Percentiles rank a stretch among this genome's conserved stretches.
Evolutionary conservation across 2,888 invertebrate genomes (phyloP).

Genomic region (Notodonta dromedarius): DNA sequence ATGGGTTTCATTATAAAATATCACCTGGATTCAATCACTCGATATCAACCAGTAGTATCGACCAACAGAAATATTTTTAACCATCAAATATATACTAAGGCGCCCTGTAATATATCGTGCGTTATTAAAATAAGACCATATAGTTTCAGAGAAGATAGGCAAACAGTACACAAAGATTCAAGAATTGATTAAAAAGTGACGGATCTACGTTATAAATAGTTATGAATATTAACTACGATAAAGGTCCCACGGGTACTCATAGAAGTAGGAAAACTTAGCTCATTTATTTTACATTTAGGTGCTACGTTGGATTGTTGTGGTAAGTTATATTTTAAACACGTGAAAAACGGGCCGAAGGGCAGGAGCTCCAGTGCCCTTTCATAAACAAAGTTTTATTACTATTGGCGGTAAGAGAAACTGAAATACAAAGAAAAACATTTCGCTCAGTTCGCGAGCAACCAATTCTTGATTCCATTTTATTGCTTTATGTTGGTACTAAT

Average conservation of each 20-base stretch:
- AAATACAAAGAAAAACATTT: slow-evolving; percentile 18
- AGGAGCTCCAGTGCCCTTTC: slow-evolving; percentile 13
- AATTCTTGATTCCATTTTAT: slow-evolving; percentile 47
- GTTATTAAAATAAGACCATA: slow-evolving; percentile 1
- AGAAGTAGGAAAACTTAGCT: slow-evolving; percentile 55
- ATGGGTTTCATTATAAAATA: slow-evolving; percentile 4
- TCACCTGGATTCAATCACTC: slow-evolving; percentile 17
- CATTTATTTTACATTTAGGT: slow-evolving; percentile 47
- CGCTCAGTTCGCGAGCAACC: slow-evolving; percentile 10
- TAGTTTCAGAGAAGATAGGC: slow-evolving; percentile 23
- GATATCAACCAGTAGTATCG: too few species aligned
- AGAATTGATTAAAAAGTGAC: slow-evolving; percentile 38
- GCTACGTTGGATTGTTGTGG: slow-evolving; percentile 26
- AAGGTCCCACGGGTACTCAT: slow-evolving; percentile 77
- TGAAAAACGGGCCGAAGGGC: background rate
- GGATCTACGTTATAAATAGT: slow-evolving; percentile 53
- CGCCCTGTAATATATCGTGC: too few species aligned
- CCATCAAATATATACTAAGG: too few species aligned
- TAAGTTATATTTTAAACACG: background rate
- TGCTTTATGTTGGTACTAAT: slow-evolving; percentile 50
- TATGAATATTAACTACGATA: slow-evolving; percentile 55
- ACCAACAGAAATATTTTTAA: too few species aligned
- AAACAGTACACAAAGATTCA: slow-evolving; percentile 39
- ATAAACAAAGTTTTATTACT: slow-evolving; percentile 23
- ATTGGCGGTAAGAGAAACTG: slow-evolving; percentile 15